Base-by-base conservation (phyloP, 2,797 vertebrate genomes). In the Cyprinella venusta region DNA sequence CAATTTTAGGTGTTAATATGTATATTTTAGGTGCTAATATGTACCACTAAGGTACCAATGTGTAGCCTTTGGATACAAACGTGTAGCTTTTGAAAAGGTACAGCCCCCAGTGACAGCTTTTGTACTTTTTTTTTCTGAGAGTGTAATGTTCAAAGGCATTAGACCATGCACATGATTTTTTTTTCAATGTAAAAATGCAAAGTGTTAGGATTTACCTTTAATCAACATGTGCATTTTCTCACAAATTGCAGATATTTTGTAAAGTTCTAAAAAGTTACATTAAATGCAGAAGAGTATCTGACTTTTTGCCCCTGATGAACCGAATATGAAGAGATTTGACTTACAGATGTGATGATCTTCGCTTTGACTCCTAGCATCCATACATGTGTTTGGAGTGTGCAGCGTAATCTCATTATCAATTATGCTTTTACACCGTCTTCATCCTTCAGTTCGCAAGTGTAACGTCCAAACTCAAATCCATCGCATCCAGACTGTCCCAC, bases 321-420 rank as follows among this genome's bases (percentile, higher is more conserved):
- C 8, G 19, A 26, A 78, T n/a, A n/a, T 8, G 7, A 59, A 48
- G 38, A 75, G 59, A 61, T 78, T 63, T 33, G 42, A 88, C 82
- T 84, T 75, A 83, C 85, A 68, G 18, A 18, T 56, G n/a, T 36
- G 75, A 68, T 48, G 77, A 40, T 82, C 68, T 70, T 33, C 13
- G 15, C 63, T 33, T 56, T n/a, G 79, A 50, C 19, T 79, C 24
- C 45, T 21, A 45, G 13, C 50, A 16, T 76, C 65, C 78, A 65
- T 36, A 42, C 38, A 7, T 82, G 33, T 64, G 48, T 33, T 30
- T 61, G 24, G 8, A 45, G 21, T 45, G 82, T 74, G 59, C 21
- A 52, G 21, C 26, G 26, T 19, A 67, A 26, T 21, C 36, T 54
- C 64, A n/a, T 54, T 69, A 67, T 79, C 30, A 24, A 13, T 74